phyloP scores from a whole-genome alignment of 2,888 invertebrate genomes.

The Atrina japonica region DNA sequence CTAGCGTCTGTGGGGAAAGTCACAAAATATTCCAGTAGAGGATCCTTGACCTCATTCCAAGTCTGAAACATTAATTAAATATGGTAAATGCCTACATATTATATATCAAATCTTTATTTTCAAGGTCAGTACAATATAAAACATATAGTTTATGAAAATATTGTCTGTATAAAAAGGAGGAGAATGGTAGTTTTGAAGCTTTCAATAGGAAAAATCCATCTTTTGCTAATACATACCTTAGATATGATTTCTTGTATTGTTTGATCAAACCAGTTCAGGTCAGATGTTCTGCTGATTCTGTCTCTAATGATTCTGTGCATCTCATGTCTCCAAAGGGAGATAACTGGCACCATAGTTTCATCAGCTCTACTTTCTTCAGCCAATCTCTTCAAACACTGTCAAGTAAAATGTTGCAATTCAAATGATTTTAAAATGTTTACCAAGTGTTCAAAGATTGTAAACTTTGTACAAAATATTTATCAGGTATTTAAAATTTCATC shows the following conservation, averaged over 20 bases:
- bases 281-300: conserved; percentile 75
- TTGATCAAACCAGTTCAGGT: conserved; percentile 79
- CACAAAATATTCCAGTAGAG: conserved; percentile 75
- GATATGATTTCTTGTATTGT: conserved; percentile 68
- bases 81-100: not conserved
- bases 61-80: conserved; percentile 64
- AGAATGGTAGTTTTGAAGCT: too few relatives aligned
- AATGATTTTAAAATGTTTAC: too few relatives aligned
- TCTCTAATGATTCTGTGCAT: conserved; percentile 77
- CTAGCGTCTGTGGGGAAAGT: conserved; percentile 78
- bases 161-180: too few relatives aligned
- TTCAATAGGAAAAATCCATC: too few relatives aligned
- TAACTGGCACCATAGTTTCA: conserved; percentile 70
- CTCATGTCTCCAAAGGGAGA: conserved; percentile 80
- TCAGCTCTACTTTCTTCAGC: conserved; percentile 79
- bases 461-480: too few relatives aligned
- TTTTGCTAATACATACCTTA: conserved; percentile 67
- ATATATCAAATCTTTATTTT: not conserved
- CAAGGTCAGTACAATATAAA: too few relatives aligned
- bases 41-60: conserved; percentile 71
- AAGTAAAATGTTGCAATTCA: not conserved
- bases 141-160: too few relatives aligned
- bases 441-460: too few relatives aligned
- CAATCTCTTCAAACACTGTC: conserved; percentile 75
- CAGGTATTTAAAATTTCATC: too few relatives aligned